Percentiles rank a stretch among this genome's conserved stretches.
Conservation (phyloP, 2,888 invertebrate genomes). For the Calliscelio sp. region DNA sequence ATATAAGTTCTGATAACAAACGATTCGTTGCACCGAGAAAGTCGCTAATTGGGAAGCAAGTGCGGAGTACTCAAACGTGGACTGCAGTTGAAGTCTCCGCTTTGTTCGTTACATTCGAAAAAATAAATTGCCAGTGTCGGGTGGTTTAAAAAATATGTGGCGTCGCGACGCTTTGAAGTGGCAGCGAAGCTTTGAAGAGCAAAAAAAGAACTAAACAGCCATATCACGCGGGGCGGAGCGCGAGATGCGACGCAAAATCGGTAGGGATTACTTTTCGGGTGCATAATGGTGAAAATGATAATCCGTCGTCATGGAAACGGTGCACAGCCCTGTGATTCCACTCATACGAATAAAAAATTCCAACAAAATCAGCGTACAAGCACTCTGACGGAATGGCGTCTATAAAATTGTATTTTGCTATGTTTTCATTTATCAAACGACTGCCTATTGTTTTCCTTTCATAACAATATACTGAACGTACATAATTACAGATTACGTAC, state of each 20-base stretch:
- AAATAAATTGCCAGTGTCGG: slow-evolving; percentile 72
- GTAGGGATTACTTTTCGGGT: slow-evolving; percentile 77
- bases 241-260: slow-evolving; percentile 69
- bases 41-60: slow-evolving; percentile 70
- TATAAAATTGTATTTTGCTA: slow-evolving; percentile 81
- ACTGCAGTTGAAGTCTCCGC: slow-evolving; percentile 63
- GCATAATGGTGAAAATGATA: slow-evolving; percentile 81
- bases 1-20: slow-evolving; percentile 57
- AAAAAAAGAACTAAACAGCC: slow-evolving; percentile 80
- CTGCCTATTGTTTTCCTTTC: slow-evolving; percentile 54
- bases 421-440: slow-evolving; percentile 69
- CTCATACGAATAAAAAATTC: slow-evolving; percentile 69
- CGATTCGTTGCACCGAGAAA: slow-evolving; percentile 58
- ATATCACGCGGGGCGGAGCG: slow-evolving; percentile 76
- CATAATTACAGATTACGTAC: no score
- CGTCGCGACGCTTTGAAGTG: slow-evolving; percentile 83
- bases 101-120: slow-evolving; percentile 68
- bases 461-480: no score
- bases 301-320: slow-evolving; percentile 82
- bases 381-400: slow-evolving; percentile 82
- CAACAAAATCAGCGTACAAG: slow-evolving; percentile 65
- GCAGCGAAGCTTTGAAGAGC: slow-evolving; percentile 73
- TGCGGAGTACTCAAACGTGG: slow-evolving; percentile 68
- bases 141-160: slow-evolving; percentile 81
- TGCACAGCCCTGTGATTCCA: slow-evolving; percentile 65